Conservation (phyloP, 2,797 vertebrate species). For the Lepus townsendii region DNA sequence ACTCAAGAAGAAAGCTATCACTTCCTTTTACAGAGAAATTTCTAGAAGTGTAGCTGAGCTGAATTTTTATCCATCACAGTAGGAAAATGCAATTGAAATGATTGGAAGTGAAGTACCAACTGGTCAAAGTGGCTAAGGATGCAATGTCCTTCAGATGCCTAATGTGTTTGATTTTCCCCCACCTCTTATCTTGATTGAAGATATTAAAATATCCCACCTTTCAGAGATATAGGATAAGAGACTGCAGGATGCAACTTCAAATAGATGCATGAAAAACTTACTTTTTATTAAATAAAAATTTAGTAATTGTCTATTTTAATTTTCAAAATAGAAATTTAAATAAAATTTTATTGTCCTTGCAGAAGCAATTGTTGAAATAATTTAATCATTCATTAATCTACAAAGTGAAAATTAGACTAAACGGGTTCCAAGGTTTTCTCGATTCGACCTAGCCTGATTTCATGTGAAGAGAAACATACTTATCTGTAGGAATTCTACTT, state of each 20-base stretch:
- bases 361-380: slow-evolving; percentile 2
- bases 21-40: neutral
- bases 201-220: neutral
- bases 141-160: neutral
- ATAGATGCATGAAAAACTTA: neutral
- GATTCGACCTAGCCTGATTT: neutral
- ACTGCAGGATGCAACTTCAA: neutral
- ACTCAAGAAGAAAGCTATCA: neutral
- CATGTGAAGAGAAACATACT: neutral
- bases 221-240: neutral
- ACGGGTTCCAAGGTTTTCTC: neutral
- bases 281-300: slow-evolving; percentile 7
- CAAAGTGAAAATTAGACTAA: slow-evolving; percentile 40
- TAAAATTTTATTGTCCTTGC: neutral
- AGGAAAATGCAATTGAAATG: slow-evolving; percentile 9
- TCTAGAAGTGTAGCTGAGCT: neutral
- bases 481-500: slow-evolving; percentile 22
- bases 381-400: slow-evolving; percentile 7
- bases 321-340: slow-evolving; percentile 11
- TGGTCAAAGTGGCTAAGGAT: neutral
- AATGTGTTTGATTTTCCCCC: neutral
- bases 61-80: neutral
- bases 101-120: neutral
- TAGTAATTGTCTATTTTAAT: neutral
- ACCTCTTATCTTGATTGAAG: neutral